Percentiles rank a stretch among this genome's conserved stretches.
Conservation (phyloP, 2,888 invertebrate genomes). For the Rhagonycha lutea region DNA sequence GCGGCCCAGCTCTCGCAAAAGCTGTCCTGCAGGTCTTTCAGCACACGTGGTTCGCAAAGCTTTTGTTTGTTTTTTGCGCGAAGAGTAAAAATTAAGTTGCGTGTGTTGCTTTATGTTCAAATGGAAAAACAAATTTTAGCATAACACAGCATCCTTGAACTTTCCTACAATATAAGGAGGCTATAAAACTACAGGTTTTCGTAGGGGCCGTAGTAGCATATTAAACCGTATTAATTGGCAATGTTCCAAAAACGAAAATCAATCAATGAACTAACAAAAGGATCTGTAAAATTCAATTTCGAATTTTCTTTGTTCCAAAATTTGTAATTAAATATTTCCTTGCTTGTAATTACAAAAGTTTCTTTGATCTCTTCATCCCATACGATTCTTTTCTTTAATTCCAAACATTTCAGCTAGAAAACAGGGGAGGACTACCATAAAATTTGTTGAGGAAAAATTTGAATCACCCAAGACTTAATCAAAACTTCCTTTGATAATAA, state of each 20-base stretch:
- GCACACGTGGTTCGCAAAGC: conserved; percentile 19
- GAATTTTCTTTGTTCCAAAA: not conserved
- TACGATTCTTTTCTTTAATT: no score
- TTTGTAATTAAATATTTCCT: not conserved
- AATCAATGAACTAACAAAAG: not conserved
- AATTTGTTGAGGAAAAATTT: no score
- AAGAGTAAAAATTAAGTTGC: not conserved
- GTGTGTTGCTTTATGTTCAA: not conserved
- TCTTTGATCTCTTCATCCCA: no score
- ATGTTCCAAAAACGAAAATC: not conserved
- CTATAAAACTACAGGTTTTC: not conserved
- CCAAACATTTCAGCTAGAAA: no score
- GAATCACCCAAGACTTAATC: no score
- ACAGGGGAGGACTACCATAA: no score
- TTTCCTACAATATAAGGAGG: not conserved
- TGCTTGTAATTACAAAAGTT: no score
- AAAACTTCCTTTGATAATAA: no score
- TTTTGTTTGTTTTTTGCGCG: not conserved
- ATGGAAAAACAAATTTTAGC: not conserved
- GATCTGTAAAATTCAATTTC: not conserved
- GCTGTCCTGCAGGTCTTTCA: conserved; percentile 38
- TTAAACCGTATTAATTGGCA: not conserved
- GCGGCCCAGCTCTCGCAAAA: conserved; percentile 43
- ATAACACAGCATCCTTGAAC: not conserved
- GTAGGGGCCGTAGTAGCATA: not conserved